Evolutionary conservation across 2,888 invertebrate genomes (phyloP).

Genomic region (Empis livida): DNA sequence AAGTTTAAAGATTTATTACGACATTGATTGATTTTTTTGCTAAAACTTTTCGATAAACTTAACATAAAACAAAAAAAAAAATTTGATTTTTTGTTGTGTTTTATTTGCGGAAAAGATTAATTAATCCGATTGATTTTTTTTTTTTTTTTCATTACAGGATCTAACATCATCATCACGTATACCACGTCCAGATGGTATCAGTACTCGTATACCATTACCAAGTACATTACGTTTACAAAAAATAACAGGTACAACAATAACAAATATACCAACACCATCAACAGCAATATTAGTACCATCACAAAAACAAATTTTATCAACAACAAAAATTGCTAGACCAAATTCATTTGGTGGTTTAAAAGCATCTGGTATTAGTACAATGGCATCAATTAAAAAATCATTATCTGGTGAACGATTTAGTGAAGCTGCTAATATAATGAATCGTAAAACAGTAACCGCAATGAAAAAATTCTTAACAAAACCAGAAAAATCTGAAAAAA

Average conservation of each 20-base stretch:
- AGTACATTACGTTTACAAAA: constrained; percentile 19
- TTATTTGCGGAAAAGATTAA: no score
- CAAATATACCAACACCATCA: constrained; percentile 11
- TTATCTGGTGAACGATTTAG: constrained; percentile 26
- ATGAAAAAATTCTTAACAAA: constrained; percentile 24
- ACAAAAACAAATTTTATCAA: constrained; percentile 3
- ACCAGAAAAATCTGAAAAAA: constrained; percentile 14
- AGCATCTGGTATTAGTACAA: constrained; percentile 14
- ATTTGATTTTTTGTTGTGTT: no score
- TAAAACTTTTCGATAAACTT: no score
- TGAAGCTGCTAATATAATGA: constrained; percentile 24
- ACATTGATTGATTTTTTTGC: no score
- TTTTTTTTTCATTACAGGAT: constrained; percentile 23
- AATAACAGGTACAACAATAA: not conserved
- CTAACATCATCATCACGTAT: constrained; percentile 22
- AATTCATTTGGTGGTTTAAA: constrained; percentile 18
- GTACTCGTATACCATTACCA: constrained; percentile 29
- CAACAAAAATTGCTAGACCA: constrained; percentile 20
- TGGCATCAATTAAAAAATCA: constrained; percentile 23
- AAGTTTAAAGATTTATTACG: no score
- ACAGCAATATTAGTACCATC: constrained; percentile 5
- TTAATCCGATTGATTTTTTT: not conserved
- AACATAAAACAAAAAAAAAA: no score
- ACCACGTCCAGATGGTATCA: constrained; percentile 28
- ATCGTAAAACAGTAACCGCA: constrained; percentile 25